phyloP scores from a whole-genome alignment of 2,797 vertebrate species.

The Melanotaenia pygmaea region DNA sequence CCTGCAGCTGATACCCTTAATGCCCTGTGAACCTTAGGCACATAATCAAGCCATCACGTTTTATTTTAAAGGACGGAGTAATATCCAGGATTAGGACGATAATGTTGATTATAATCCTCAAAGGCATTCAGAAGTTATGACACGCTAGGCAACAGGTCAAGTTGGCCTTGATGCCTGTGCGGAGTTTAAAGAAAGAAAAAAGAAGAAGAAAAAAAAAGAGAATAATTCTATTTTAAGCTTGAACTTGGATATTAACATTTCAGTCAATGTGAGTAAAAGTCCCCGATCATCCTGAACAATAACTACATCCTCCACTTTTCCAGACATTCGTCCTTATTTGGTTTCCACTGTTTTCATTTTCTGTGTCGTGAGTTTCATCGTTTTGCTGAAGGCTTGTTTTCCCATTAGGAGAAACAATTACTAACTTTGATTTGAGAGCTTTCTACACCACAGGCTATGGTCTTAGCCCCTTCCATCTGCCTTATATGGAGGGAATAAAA shows the following conservation, averaged over 20 bases:
- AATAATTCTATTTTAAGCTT: constrained; percentile 19
- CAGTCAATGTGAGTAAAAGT: neutral
- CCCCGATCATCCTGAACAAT: neutral
- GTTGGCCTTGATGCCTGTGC: neutral
- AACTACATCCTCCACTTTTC: neutral
- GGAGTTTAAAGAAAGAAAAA: neutral
- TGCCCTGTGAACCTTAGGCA: constrained; percentile 5
- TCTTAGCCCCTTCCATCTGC: constrained; percentile 20
- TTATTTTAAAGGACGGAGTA: constrained; percentile 39
- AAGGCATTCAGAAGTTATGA: constrained; percentile 39
- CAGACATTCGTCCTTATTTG: constrained; percentile 1
- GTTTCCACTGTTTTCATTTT: constrained; percentile 25
- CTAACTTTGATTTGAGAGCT: constrained; percentile 48
- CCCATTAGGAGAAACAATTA: constrained; percentile 45
- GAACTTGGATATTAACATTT: neutral
- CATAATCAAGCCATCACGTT: constrained; percentile 25
- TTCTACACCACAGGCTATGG: constrained; percentile 39
- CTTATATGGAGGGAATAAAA: neutral
- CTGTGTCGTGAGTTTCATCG: constrained; percentile 28
- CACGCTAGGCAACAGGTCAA: constrained; percentile 21
- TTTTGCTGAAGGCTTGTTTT: constrained; percentile 45
- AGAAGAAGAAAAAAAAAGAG: no score
- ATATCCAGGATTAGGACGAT: constrained; percentile 47
- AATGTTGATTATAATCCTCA: constrained; percentile 48
- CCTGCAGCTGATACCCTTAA: constrained; percentile 26